Conservation (phyloP, 37 sponge, comb jelly and placozoan genomes). For the Oscarella lobularis region DNA sequence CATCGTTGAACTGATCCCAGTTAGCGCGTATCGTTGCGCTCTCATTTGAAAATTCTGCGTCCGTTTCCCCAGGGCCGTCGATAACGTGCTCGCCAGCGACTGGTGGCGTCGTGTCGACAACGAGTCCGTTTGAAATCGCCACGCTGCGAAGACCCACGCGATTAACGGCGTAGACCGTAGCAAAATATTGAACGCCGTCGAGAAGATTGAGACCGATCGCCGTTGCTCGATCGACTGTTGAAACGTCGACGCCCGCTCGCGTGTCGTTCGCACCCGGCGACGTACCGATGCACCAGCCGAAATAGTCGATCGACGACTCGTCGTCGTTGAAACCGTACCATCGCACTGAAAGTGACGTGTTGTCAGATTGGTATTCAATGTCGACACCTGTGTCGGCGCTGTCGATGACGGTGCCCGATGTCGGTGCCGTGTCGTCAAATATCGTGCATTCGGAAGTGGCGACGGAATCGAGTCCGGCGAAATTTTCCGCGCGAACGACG, state of each 20-base stretch:
- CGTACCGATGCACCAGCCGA: not conserved
- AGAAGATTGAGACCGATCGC: not conserved
- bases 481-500: not conserved
- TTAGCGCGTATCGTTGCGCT: not conserved
- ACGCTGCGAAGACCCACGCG: not conserved
- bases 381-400: not conserved
- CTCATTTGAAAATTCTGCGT: not conserved
- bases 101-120: not conserved
- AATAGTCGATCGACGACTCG: not conserved
- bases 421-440: not conserved
- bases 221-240: too few relatives aligned
- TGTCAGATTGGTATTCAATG: not conserved
- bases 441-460: not conserved
- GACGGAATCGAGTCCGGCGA: not conserved
- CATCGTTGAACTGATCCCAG: not conserved
- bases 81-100: not conserved
- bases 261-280: not conserved
- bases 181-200: not conserved
- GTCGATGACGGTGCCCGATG: not conserved
- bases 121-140: not conserved
- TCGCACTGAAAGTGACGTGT: not conserved
- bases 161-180: not conserved
- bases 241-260: too few relatives aligned
- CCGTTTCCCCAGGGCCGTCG: not conserved
- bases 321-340: not conserved